A percentile compares a stretch with the other conserved stretches of the same genome.
Conservation (phyloP, 2,888 invertebrate species). For the Oegoconia quadripuncta region DNA sequence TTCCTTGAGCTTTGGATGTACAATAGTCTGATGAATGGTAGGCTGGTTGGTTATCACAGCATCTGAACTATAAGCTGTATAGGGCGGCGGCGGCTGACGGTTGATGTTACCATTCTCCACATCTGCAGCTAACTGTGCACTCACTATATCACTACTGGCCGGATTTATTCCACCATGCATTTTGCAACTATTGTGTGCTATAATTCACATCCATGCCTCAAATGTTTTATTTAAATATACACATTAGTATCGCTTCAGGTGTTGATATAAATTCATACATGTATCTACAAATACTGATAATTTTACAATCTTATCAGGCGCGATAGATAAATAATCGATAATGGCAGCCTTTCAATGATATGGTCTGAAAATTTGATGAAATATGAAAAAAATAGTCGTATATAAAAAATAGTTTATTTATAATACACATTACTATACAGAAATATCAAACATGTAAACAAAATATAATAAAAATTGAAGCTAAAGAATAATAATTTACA, state of each 20-base stretch:
- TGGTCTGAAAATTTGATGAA: slow-evolving; percentile 8
- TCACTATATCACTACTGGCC: slow-evolving; percentile 23
- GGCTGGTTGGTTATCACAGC: slow-evolving; percentile 30
- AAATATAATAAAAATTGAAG: background rate
- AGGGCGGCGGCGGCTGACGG: slow-evolving; percentile 57
- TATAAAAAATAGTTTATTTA: slow-evolving; percentile 5
- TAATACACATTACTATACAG: background rate
- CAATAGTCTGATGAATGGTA: slow-evolving; percentile 43
- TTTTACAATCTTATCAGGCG: too few species aligned
- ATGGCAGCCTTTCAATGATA: slow-evolving; percentile 18
- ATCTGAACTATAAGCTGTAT: slow-evolving; percentile 29
- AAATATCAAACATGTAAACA: background rate
- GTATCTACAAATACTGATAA: too few species aligned
- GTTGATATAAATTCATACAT: too few species aligned
- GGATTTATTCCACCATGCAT: slow-evolving; percentile 32
- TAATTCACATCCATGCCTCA: too few species aligned
- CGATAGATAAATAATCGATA: slow-evolving; percentile 35
- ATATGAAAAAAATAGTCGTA: slow-evolving; percentile 1
- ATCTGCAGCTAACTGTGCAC: slow-evolving; percentile 28
- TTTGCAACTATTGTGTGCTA: too few species aligned
- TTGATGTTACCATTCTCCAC: slow-evolving; percentile 28
- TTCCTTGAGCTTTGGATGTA: slow-evolving; percentile 46
- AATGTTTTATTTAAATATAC: too few species aligned
- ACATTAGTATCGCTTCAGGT: too few species aligned
- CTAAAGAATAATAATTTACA: background rate